Percentiles rank a stretch among this genome's conserved stretches.
Evolutionary conservation across 2,797 vertebrate genomes (phyloP).

Genomic region (Aythya fuligula): DNA sequence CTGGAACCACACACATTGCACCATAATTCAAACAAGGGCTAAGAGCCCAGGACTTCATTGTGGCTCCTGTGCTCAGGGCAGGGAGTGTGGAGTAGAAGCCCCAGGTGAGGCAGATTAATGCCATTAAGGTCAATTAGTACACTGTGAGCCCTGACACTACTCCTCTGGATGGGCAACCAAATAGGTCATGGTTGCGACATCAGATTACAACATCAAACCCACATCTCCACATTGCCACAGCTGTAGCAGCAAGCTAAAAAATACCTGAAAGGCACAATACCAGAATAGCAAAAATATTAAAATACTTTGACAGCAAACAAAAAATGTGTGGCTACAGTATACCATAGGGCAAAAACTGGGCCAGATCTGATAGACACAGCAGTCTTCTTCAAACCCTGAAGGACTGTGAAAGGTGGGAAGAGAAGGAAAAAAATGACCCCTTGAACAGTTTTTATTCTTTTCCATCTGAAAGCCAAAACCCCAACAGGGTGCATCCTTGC

Average conservation of each 20-base stretch:
- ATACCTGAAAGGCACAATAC: neutral
- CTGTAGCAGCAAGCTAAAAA: neutral
- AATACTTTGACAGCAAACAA: neutral
- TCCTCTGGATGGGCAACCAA: neutral
- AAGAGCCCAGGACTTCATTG: neutral
- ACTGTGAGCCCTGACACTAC: neutral
- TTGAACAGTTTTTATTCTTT: neutral
- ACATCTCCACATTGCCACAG: neutral
- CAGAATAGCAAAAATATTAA: neutral
- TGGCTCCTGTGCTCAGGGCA: neutral
- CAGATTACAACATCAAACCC: rapidly evolving
- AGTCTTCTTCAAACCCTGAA: neutral
- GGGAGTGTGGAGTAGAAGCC: neutral
- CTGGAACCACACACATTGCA: neutral
- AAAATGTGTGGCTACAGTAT: neutral
- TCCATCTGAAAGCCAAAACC: neutral
- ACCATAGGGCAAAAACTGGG: neutral
- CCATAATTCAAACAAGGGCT: neutral
- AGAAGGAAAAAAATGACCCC: neutral
- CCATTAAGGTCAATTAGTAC: neutral
- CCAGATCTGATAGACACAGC: neutral
- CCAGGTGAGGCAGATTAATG: neutral
- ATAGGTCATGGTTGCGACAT: neutral
- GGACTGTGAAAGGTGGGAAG: neutral
- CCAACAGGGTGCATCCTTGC: rapidly evolving